Base-by-base conservation (phyloP, 2,797 vertebrate genomes). In the Melopsittacus undulatus region DNA sequence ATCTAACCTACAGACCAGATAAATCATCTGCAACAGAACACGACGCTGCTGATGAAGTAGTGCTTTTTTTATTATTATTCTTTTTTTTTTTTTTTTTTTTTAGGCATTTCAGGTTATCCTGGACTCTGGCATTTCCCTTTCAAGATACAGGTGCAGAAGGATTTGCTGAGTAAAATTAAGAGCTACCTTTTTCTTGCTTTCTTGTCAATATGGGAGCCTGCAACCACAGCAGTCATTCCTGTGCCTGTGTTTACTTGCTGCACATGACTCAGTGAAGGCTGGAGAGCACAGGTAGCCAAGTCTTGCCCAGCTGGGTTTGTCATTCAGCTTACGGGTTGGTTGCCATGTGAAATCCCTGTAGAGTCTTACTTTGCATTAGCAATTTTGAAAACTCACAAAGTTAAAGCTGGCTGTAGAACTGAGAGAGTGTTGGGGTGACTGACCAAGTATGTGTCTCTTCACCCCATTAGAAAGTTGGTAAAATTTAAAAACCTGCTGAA, bases 21-120 rank as follows among this genome's bases (percentile, higher is more conserved):
- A 26, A 68, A 52, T 20, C 32, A 62, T 30, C 42, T 13, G 6
- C 29, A 16, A 7, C 1, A 5, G 7, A 45, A 3, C 7, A 5
- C 4, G 6, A 54, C 17, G 52, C n/a, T 5, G 5, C 30, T 70
- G 59, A 5, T 9, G 13, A 38, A 36, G 6, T 6, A 38, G 29
- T 61, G 32, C 23, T 22, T 46, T 46, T 5, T 22, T 46, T 22
- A 46, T 22, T n/a, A 40, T 29, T 57, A 19, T 4, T 34, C 5
- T 10, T n/a, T 22, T n/a, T 38, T 34, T 5, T 10, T n/a, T 22
- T n/a, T 38, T 62, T 30, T 5, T 57, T 34, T 56, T 34, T 14
- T 3, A 6, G 36, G 14, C 0, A 0, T 61, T 45, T 48, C 21
- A 2, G 0, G 0, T n/a, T 43, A 16, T 38, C 27, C 27, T 76